Base-by-base conservation (phyloP, 2,797 vertebrate species). In the Ptychadena robeensis region DNA sequence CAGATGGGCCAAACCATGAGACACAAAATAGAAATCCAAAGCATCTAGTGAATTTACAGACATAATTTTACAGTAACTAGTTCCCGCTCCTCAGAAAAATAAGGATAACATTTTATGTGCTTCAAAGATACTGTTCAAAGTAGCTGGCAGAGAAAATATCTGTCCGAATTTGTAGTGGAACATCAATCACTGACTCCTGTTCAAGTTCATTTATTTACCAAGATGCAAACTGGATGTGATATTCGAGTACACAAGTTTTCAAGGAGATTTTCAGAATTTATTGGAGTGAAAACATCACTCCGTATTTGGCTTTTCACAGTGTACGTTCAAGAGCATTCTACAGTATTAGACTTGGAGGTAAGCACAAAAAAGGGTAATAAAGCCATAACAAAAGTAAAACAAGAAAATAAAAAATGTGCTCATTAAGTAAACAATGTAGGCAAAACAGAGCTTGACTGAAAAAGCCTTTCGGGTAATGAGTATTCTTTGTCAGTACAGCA, bases 221-320 rank as follows among this genome's bases (percentile, higher is more conserved):
- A 68, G 75, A 68, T 15, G 64, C 10, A 78, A 78, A 78, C 68
- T 68, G 75, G 37, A 78, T 78, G 75, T 68, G 75, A 78, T 68
- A 64, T 68, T 57, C 66, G 61, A 65, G 74, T 53, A 68, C 75
- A 32, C 75, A 40, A 78, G 64, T 53, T 77, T 78, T 78, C 64
- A 78, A 78, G 75, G 75, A 78, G 75, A 78, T 78, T 67, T 53
- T 78, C 75, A 35, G 63, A 78, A 65, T 78, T 67, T 78, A 78
- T 78, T 78, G 75, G 66, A 78, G 75, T 78, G 75, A 78, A 78
- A 78, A 78, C 75, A 78, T 68, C 75, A 78, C 25, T 57, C 75
- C 75, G 75, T 78, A 78, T 78, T 78, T 78, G 75, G 75, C 64
- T 68, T 35, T 78, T 67, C 64, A 68, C 75, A 68, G 35, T 78